Conservation (phyloP, 2,113 vertebrate genomes). For the Antennarius striatus region DNA sequence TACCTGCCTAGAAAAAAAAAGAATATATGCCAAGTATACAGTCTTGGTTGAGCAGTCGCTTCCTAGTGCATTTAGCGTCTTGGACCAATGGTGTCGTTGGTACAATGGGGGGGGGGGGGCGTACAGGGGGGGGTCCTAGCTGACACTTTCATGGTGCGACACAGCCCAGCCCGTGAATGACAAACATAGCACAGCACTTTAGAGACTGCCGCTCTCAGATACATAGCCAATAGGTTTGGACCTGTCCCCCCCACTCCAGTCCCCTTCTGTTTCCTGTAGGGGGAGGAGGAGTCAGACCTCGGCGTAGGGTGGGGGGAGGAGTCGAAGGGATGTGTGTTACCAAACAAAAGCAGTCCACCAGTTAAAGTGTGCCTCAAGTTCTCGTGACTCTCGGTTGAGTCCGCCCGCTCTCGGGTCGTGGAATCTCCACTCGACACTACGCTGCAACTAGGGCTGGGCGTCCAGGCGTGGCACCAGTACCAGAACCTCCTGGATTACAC, state of each 20-base stretch:
- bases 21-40: slow-evolving; percentile 83
- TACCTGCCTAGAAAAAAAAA: slow-evolving; percentile 53
- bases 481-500: neutral
- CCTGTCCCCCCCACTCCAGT: slow-evolving; percentile 38
- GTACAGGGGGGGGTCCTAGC: slow-evolving; percentile 15
- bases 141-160: slow-evolving; percentile 37
- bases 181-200: slow-evolving; percentile 82
- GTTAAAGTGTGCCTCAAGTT: slow-evolving; percentile 59
- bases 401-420: slow-evolving; percentile 30
- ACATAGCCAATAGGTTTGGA: slow-evolving; percentile 53
- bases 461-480: neutral
- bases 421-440: slow-evolving; percentile 37
- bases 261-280: slow-evolving; percentile 15
- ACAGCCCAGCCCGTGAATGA: slow-evolving; percentile 59
- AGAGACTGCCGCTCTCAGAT: slow-evolving; percentile 75
- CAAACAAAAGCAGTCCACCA: slow-evolving; percentile 46
- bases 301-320: slow-evolving; percentile 17
- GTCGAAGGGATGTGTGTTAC: slow-evolving; percentile 33
- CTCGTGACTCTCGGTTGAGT: slow-evolving; percentile 43
- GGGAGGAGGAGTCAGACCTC: slow-evolving; percentile 40
- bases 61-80: slow-evolving; percentile 78
- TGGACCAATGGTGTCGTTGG: slow-evolving; percentile 80
- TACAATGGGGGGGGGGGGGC: slow-evolving; percentile 57
- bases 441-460: slow-evolving; percentile 52
- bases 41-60: slow-evolving; percentile 78